These are phyloP conservation scores for Lipophrys pholis DNA, from an alignment of 2,113 vertebrate species.

Conservation along the genomic window DNA sequence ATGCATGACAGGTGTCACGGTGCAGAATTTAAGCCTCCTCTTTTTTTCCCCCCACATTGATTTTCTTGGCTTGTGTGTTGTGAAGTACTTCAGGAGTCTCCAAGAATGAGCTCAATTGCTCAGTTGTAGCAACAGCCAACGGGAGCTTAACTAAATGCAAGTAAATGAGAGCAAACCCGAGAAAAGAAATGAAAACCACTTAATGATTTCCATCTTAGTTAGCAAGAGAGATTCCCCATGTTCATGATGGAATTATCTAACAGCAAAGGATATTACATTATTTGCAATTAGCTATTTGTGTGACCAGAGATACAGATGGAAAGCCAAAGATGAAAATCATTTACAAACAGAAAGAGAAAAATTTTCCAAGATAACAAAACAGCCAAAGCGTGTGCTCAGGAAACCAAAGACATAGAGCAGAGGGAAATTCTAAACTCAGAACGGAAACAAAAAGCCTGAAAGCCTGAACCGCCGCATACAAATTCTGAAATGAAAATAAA, in stretches of 20 bases:
- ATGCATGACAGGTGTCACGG: slow-evolving; percentile 34
- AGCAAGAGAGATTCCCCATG: slow-evolving; percentile 17
- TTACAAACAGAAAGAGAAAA: background rate
- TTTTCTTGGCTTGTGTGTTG: slow-evolving; percentile 45
- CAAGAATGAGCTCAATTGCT: slow-evolving; percentile 49
- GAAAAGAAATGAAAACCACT: slow-evolving; percentile 24
- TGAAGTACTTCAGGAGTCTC: slow-evolving; percentile 31
- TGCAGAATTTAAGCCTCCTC: background rate
- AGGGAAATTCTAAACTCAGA: background rate
- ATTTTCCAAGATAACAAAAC: background rate
- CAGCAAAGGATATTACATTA: background rate
- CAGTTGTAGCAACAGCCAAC: slow-evolving; percentile 30
- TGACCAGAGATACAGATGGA: background rate
- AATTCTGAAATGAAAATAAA: slow-evolving; percentile 1
- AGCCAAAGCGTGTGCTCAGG: background rate
- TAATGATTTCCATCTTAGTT: slow-evolving; percentile 16
- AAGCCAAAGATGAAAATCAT: background rate
- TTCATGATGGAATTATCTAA: slow-evolving; percentile 33
- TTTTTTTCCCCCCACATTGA: slow-evolving; percentile 28
- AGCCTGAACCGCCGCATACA: background rate
- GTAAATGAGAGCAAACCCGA: slow-evolving; percentile 26
- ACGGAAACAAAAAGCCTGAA: background rate
- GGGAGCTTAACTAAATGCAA: slow-evolving; percentile 32
- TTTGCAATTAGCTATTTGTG: background rate
- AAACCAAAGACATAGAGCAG: background rate